A percentile compares a stretch with the other conserved stretches of the same genome.
These are phyloP conservation scores for Nothocercus julius DNA, from an alignment of 2,113 vertebrate genomes.

Conservation along the genomic window DNA sequence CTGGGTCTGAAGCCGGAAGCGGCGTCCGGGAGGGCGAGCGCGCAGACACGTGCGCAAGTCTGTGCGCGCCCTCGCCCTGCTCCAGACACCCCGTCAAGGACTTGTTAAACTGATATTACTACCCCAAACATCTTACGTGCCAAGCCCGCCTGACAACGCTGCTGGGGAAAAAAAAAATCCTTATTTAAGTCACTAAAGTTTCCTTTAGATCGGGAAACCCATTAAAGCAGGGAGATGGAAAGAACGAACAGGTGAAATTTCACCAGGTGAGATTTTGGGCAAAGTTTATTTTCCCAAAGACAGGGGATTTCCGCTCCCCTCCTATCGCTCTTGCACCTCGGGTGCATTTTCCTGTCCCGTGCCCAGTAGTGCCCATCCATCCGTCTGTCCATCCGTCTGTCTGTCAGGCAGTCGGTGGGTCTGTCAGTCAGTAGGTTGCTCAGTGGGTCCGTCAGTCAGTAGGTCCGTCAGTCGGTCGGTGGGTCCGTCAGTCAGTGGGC, in stretches of 20 bases:
- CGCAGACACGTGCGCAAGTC: neutral
- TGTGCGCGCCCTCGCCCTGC: neutral
- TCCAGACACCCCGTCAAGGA: neutral
- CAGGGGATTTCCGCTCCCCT: neutral
- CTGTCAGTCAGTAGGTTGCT: too few species aligned
- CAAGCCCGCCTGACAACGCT: neutral
- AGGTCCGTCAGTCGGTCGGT: too few species aligned
- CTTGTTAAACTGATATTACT: neutral
- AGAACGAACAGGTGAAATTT: neutral
- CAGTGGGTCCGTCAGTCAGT: too few species aligned
- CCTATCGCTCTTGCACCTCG: neutral
- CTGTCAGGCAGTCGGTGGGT: too few species aligned
- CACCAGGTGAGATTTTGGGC: neutral
- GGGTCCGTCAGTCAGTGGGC: too few species aligned
- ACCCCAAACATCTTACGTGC: neutral
- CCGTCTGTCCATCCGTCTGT: too few species aligned
- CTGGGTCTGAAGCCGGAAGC: neutral
- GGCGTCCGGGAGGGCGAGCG: neutral
- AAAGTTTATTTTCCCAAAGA: neutral
- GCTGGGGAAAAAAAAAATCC: too few species aligned
- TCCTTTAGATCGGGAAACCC: neutral
- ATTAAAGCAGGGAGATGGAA: neutral
- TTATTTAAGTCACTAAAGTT: neutral
- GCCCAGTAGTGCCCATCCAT: too few species aligned
- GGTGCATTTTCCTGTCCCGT: too few species aligned